Evolutionary conservation across 2,113 vertebrate species (phyloP).

Genomic region (Forbesichthys agassizii): DNA sequence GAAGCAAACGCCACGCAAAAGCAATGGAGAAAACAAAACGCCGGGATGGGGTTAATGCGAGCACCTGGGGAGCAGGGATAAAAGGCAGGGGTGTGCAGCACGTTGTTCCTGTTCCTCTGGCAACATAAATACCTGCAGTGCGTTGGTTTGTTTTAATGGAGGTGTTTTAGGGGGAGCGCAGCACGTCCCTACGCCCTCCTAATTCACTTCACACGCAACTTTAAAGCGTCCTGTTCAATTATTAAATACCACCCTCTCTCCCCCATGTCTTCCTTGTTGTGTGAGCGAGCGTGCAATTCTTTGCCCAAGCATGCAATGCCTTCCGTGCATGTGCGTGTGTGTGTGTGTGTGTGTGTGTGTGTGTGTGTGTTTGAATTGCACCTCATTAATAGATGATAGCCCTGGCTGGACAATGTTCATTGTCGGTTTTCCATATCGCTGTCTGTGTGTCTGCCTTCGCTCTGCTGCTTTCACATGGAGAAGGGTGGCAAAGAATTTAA

Average conservation of each 20-base stretch:
- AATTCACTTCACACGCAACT: conserved; percentile 53
- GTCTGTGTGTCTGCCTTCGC: conserved; percentile 14
- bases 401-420: conserved; percentile 45
- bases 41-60: neutral
- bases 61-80: neutral
- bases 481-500: conserved; percentile 40
- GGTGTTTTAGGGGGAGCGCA: conserved; percentile 23
- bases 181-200: conserved; percentile 25
- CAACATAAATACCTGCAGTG: conserved; percentile 32
- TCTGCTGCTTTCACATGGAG: conserved; percentile 16
- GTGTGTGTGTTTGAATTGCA: neutral
- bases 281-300: conserved; percentile 12
- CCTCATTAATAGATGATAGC: conserved; percentile 55
- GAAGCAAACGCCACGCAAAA: conserved; percentile 16
- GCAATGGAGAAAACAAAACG: conserved; percentile 17
- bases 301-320: conserved; percentile 6
- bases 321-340: neutral
- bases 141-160: conserved; percentile 1
- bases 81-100: neutral
- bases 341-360: neutral
- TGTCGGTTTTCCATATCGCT: conserved; percentile 33
- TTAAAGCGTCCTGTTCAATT: conserved; percentile 65
- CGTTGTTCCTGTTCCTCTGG: neutral
- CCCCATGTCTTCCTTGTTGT: neutral
- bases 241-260: conserved; percentile 48